These are phyloP conservation scores for Aptenodytes forsteri DNA, from an alignment of 2,113 vertebrate species.

Conservation along the genomic window DNA sequence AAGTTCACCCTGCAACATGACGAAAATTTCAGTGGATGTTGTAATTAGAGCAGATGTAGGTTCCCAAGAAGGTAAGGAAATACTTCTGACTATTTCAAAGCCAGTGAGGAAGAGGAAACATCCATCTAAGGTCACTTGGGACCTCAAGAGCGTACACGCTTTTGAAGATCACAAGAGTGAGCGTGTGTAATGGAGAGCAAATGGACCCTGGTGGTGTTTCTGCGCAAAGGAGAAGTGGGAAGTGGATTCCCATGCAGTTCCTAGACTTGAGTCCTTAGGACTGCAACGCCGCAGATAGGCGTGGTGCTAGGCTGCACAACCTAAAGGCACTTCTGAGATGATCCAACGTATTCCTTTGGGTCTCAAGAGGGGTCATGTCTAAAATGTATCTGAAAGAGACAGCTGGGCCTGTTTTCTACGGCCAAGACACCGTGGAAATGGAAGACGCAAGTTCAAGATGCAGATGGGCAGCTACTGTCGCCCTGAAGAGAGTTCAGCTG, in stretches of 20 bases:
- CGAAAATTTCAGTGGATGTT: too few species aligned
- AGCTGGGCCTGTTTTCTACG: background rate
- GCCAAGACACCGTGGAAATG: rapidly evolving
- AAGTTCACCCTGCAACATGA: constrained; percentile 85
- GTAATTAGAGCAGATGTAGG: rapidly evolving
- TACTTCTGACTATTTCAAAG: background rate
- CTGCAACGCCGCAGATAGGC: rapidly evolving
- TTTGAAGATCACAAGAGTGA: background rate
- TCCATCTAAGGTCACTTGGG: rapidly evolving
- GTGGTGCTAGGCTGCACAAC: background rate
- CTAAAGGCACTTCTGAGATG: background rate
- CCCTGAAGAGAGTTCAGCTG: background rate
- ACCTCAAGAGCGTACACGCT: rapidly evolving
- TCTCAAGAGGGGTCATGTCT: background rate
- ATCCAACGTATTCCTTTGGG: background rate
- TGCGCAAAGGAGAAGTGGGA: rapidly evolving
- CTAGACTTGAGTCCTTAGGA: background rate
- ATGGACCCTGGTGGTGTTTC: background rate
- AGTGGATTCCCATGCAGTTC: too few species aligned
- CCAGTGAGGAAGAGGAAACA: background rate
- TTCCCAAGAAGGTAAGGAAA: background rate
- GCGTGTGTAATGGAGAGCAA: rapidly evolving
- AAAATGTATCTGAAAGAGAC: rapidly evolving
- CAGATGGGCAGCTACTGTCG: rapidly evolving
- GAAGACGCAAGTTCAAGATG: background rate